phyloP scores from a whole-genome alignment of 2,888 invertebrate genomes.

The Mactromeris polynyma region DNA sequence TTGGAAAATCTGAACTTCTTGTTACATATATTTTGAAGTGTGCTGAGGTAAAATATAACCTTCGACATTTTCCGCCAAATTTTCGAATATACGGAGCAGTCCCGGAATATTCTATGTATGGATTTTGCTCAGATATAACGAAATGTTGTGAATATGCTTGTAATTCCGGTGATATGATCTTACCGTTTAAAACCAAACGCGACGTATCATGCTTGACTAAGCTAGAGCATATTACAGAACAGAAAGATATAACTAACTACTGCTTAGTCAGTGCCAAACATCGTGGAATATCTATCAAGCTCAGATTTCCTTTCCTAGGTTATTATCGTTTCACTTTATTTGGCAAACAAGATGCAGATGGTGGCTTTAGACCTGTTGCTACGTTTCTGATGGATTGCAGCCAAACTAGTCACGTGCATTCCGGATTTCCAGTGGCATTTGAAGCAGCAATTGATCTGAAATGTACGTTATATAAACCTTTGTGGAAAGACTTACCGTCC shows the following conservation, averaged over 20 bases:
- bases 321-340: conserved; percentile 71
- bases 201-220: conserved; percentile 65
- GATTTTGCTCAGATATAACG: conserved; percentile 65
- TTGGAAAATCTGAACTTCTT: conserved; percentile 61
- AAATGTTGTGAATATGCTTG: conserved; percentile 56
- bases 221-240: conserved; percentile 64
- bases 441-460: conserved; percentile 62
- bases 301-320: conserved; percentile 68
- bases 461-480: conserved; percentile 65
- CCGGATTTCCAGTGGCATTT: conserved; percentile 68
- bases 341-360: conserved; percentile 62
- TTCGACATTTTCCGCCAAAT: conserved; percentile 67
- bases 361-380: conserved; percentile 66
- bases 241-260: conserved; percentile 62
- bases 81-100: conserved; percentile 68
- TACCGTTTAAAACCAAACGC: conserved; percentile 66
- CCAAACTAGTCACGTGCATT: conserved; percentile 64
- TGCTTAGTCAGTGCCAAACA: conserved; percentile 63
- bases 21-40: conserved; percentile 70
- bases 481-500: conserved; percentile 68
- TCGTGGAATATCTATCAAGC: conserved; percentile 64
- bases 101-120: conserved; percentile 63
- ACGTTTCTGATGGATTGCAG: conserved; percentile 64
- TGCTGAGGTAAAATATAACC: conserved; percentile 31
- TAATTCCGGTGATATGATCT: conserved; percentile 63